Conservation (phyloP, 2,888 invertebrate species). For the Pterostichus madidus region DNA sequence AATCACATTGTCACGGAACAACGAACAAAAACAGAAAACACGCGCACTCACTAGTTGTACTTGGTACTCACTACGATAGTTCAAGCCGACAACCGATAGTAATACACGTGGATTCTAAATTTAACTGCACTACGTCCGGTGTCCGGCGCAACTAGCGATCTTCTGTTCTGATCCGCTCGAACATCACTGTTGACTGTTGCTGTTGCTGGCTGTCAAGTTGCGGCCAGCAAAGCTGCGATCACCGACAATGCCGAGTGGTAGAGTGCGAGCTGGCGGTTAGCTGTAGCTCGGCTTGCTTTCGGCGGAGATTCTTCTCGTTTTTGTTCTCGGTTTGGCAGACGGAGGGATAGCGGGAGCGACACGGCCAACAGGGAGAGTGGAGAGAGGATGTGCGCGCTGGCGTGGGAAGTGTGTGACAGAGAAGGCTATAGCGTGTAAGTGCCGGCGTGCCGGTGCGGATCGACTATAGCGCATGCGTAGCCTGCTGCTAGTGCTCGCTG, state of each 20-base stretch:
- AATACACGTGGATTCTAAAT: constrained; percentile 70
- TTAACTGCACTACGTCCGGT: constrained; percentile 61
- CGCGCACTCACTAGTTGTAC: constrained; percentile 2
- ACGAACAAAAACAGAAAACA: not conserved
- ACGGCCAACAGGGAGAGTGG: no score
- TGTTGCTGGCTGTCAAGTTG: no score
- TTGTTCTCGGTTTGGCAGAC: constrained; percentile 28
- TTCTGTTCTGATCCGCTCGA: not conserved
- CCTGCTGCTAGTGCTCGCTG: not conserved
- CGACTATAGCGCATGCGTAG: constrained; percentile 18
- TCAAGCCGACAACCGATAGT: not conserved
- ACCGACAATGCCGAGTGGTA: not conserved
- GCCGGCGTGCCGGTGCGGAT: not conserved
- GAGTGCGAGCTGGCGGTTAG: not conserved
- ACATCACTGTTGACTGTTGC: not conserved
- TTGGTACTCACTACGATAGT: no score
- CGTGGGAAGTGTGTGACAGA: constrained; percentile 49
- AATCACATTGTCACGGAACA: constrained; percentile 48
- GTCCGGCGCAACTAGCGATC: not conserved
- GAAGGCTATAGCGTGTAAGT: not conserved
- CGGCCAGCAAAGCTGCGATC: not conserved
- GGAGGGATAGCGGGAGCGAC: not conserved
- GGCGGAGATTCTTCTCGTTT: constrained; percentile 45
- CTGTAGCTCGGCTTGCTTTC: not conserved
- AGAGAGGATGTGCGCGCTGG: constrained; percentile 38